Conservation (phyloP, 2,888 invertebrate genomes). For the Noctua fimbriata region DNA sequence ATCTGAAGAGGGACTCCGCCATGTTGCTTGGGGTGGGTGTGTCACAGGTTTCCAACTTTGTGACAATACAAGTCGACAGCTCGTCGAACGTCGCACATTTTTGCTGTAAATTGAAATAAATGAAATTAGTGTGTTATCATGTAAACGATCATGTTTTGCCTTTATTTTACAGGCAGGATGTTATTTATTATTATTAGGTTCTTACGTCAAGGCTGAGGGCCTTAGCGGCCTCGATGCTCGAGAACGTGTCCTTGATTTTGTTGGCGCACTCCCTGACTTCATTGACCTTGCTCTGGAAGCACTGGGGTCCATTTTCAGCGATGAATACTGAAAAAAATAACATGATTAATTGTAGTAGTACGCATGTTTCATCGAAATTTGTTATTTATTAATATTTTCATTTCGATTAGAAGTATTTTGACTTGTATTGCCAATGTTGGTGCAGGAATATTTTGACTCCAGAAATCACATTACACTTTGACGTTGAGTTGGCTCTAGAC, state of each 20-base stretch:
- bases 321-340: slow-evolving; percentile 80
- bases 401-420: not conserved
- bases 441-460: not conserved
- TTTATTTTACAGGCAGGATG: not conserved
- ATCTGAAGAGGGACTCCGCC: slow-evolving; percentile 93
- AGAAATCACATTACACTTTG: not conserved
- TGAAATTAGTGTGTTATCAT: not conserved
- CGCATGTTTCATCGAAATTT: not conserved
- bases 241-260: slow-evolving; percentile 67
- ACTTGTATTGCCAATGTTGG: not conserved
- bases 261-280: slow-evolving; percentile 91
- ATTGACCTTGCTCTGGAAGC: slow-evolving; percentile 90
- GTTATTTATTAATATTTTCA: not conserved
- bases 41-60: slow-evolving; percentile 91
- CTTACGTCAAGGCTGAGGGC: slow-evolving; percentile 74
- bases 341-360: not conserved
- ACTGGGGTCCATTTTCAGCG: slow-evolving; percentile 94
- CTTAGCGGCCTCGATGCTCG: slow-evolving; percentile 71
- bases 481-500: not conserved
- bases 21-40: slow-evolving; percentile 95
- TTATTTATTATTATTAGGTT: not conserved
- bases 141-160: not conserved
- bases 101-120: slow-evolving; percentile 71
- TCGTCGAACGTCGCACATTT: slow-evolving; percentile 89
- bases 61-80: slow-evolving; percentile 91